These are phyloP conservation scores for Ganaspis brasiliensis DNA, from an alignment of 2,888 invertebrate species.

Conservation along the genomic window DNA sequence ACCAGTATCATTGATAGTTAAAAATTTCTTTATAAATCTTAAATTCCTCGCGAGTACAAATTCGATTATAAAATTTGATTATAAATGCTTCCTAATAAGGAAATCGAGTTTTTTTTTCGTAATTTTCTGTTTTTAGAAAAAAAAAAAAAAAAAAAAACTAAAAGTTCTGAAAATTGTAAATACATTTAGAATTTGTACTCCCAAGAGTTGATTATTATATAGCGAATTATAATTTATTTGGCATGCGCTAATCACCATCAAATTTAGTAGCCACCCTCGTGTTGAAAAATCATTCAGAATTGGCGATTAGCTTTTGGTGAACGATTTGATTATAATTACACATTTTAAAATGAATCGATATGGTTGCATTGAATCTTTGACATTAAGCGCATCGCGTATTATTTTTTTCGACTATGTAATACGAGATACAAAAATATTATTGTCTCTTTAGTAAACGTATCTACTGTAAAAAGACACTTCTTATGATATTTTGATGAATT, in stretches of 20 bases:
- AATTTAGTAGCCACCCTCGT: not conserved
- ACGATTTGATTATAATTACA: conserved; percentile 26
- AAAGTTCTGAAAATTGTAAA: not conserved
- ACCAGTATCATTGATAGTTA: conserved; percentile 43
- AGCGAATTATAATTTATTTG: conserved; percentile 28
- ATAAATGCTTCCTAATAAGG: conserved; percentile 31
- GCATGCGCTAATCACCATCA: conserved; percentile 32
- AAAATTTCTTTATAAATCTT: conserved; percentile 23
- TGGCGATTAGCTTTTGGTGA: conserved; percentile 32
- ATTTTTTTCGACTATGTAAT: conserved; percentile 27
- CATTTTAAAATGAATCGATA: conserved; percentile 26
- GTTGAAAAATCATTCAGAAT: conserved; percentile 13
- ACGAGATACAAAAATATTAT: conserved; percentile 42
- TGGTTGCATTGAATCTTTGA: conserved; percentile 25
- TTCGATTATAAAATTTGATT: not conserved
- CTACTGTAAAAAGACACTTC: conserved; percentile 33
- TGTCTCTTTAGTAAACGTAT: conserved; percentile 39
- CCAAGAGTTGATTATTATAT: conserved; percentile 8
- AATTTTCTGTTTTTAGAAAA: not conserved
- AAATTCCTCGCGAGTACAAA: conserved; percentile 8
- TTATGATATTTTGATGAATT: conserved; percentile 22
- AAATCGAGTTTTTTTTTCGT: not conserved
- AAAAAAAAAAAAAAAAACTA: too few relatives aligned
- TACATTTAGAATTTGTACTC: conserved; percentile 17
- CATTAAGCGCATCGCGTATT: conserved; percentile 12